Conservation (phyloP, 2,113 vertebrate species). For the Calidris pugnax region DNA sequence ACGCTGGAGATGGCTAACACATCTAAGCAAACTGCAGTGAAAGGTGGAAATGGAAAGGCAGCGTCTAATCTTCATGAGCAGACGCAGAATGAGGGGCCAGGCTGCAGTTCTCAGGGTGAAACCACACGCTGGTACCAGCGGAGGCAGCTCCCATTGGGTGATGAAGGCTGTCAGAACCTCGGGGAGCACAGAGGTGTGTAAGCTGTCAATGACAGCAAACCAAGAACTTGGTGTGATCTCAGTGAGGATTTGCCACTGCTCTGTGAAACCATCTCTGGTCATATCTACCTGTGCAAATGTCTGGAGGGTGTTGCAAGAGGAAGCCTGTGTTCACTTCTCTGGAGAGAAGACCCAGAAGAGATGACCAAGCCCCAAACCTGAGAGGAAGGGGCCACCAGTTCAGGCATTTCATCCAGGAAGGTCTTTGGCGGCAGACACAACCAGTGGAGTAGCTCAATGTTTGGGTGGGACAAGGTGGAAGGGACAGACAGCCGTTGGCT, state of each 20-base stretch:
- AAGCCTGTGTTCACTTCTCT: not conserved
- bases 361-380: not conserved
- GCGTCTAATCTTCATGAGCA: not conserved
- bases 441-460: not conserved
- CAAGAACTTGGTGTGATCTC: not conserved
- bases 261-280: not conserved
- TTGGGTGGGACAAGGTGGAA: not conserved
- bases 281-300: not conserved
- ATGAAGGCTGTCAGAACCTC: rapidly evolving
- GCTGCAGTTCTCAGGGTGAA: not conserved
- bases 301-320: not conserved
- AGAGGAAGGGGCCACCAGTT: not conserved
- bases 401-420: not conserved
- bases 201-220: not conserved
- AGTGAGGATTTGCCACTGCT: not conserved
- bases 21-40: not conserved
- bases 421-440: not conserved
- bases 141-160: not conserved
- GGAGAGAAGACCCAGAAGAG: not conserved
- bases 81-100: not conserved
- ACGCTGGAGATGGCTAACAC: not conserved
- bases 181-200: not conserved
- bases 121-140: rapidly evolving
- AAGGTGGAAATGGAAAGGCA: not conserved
- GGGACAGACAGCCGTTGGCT: not conserved